Base-by-base conservation (phyloP, 2,113 vertebrate genomes). In the Atlantisia rogersi region DNA sequence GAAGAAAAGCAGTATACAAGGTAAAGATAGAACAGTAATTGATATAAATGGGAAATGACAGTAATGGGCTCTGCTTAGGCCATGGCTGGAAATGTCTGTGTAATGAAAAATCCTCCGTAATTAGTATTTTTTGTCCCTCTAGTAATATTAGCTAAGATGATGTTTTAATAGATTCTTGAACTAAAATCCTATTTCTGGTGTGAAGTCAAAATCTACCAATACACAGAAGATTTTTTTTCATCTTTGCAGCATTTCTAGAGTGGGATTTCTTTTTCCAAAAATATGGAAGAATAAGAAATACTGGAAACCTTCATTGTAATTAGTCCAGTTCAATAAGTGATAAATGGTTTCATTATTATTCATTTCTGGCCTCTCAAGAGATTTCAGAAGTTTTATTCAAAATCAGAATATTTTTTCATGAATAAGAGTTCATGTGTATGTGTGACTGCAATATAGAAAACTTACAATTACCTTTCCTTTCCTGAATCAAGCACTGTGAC, bases 1-100 rank as follows among this genome's bases (percentile, higher is more conserved):
- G 68, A 80, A 42, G 60, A 90, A 94, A 94, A 86, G 65, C 39
- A 64, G 42, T 39, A 71, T 60, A 39, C 77, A 92, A 95, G 62
- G 77, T 89, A 94, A 92, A 62, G 88, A 71, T 20, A 48, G 35
- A 91, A 79, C 22, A n/a, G 24, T 87, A 91, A 87, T 65, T 85
- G 77, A 87, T 76, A 86, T 52, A 88, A 82, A 92, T 84, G 10
- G 37, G 56, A 92, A 87, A 91, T 91, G 77, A 92, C 58, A 95
- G 58, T 85, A 88, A 82, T 69, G 44, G 65, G 78, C 73, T 76
- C 77, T 91, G 52, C 86, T 77, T 92, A 53, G 52, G 37, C 35
- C 29, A 32, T 53, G 48, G 58, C 65, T 86, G 69, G 53, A 95
- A 39, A 86, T 31, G 87, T 75, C 64, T 56, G 10, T 56, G 26